Conservation (phyloP, 2,797 vertebrate species). For the Zenarchopterus dispar region DNA sequence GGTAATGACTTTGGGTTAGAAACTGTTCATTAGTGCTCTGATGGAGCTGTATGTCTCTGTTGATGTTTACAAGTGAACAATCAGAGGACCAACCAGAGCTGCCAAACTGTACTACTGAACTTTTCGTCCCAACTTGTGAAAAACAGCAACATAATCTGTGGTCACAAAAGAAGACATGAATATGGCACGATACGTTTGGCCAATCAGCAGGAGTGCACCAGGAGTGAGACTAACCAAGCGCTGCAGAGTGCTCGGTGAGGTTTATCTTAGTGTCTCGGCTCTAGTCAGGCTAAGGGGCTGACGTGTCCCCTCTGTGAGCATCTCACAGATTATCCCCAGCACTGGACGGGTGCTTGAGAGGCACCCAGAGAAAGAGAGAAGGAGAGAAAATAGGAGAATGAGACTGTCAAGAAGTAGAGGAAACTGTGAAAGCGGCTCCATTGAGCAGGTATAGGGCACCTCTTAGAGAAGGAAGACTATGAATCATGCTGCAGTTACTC, state of each 20-base stretch:
- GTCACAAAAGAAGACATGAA: no score
- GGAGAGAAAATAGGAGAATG: slow-evolving; percentile 23
- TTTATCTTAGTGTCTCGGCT: slow-evolving; percentile 66
- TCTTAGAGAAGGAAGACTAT: slow-evolving; percentile 66
- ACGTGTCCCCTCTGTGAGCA: slow-evolving; percentile 53
- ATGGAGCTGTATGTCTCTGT: no score
- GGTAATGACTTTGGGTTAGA: no score
- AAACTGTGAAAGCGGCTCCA: slow-evolving; percentile 55
- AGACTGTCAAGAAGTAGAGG: slow-evolving; percentile 37
- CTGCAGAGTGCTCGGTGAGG: slow-evolving; percentile 46
- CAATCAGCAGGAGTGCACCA: no score
- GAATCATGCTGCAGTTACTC: slow-evolving; percentile 80
- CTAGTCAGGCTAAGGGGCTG: slow-evolving; percentile 53
- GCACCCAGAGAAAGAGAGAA: slow-evolving; percentile 22
- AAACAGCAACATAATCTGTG: no score
- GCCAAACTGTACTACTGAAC: no score
- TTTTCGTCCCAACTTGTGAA: no score
- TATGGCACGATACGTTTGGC: no score
- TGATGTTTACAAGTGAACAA: no score
- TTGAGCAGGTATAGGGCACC: slow-evolving; percentile 65
- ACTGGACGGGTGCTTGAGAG: slow-evolving; percentile 40
- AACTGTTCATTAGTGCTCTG: no score
- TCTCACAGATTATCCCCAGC: slow-evolving; percentile 65
- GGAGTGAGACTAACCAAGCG: slow-evolving; percentile 26
- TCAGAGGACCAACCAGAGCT: no score